Evolutionary conservation across 2,113 vertebrate species (phyloP).

Genomic region (Lonchura striata): DNA sequence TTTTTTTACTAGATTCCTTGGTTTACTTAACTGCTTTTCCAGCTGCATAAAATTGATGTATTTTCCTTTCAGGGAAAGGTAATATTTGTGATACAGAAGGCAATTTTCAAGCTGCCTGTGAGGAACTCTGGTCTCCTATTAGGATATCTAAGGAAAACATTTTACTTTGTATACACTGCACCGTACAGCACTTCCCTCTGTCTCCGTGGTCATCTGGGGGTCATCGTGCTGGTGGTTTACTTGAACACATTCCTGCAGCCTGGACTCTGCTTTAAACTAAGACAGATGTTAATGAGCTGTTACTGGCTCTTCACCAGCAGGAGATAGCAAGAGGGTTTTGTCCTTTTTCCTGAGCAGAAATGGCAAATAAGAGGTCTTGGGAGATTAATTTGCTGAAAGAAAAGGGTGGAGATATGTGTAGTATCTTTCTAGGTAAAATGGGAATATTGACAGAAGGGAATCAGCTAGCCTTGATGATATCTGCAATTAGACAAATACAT

Average conservation of each 20-base stretch:
- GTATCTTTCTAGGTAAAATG: background rate
- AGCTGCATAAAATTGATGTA: background rate
- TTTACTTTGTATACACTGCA: background rate
- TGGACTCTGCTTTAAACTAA: constrained; percentile 1
- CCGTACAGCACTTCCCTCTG: background rate
- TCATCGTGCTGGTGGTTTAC: background rate
- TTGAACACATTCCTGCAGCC: background rate
- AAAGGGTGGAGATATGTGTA: background rate
- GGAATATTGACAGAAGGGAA: background rate
- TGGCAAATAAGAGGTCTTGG: background rate
- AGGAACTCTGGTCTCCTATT: background rate
- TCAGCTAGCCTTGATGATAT: background rate
- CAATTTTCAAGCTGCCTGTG: constrained; percentile 20
- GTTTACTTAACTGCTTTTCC: background rate
- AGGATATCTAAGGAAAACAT: background rate
- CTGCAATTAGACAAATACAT: background rate
- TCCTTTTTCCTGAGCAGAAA: background rate
- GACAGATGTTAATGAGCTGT: constrained; percentile 16
- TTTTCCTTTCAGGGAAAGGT: constrained; percentile 8
- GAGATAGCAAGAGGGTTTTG: background rate
- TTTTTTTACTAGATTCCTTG: background rate
- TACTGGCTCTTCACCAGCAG: background rate
- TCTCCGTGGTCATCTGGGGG: background rate
- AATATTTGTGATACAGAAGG: constrained; percentile 28
- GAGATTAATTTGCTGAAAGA: background rate